Base-by-base conservation (phyloP, 2,797 vertebrate genomes). In the Myoxocephalus aenaeus region DNA sequence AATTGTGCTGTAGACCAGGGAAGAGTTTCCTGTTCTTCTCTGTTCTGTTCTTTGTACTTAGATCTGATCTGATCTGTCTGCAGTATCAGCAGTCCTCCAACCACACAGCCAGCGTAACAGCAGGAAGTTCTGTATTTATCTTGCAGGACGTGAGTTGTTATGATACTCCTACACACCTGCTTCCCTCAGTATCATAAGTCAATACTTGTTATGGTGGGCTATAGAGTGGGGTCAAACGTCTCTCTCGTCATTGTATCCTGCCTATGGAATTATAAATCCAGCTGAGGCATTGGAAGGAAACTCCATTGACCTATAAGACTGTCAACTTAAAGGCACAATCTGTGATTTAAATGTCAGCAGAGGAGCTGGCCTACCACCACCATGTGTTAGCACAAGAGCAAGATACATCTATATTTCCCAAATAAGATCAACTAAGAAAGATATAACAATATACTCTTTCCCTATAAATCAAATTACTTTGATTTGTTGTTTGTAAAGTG, bases 291-390 rank as follows among this genome's bases (percentile, higher is more conserved):
- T 84, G 83, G 79, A 90, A 82, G 73, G 85, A 81, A 70, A 74
- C 70, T 81, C 64, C 63, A 46, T 0, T 92, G 92, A 91, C 92
- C 87, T 91, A 92, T 92, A 82, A 58, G 18, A 48, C 57, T 63
- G 65, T 59, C 75, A 75, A 70, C 25, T 38, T 65, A 53, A 86
- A 81, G 71, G 42, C 70, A 34, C 65, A 61, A 12, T 73, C 42
- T 3, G 12, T n/a, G 22, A 27, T 15, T 6, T 27, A 27, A 54
- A 25, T 54, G 51, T 27, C 7, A 27, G 2, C 5, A 54, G n/a
- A 22, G n/a, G 50, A 53, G 20, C 50, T 54, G 32, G 15, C 17
- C 13, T 17, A 34, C 4, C 7, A 40, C 50, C 40, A 42, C 12
- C 40, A 15, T 12, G 18, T 48, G 4, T 36, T 40, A 76, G 76